Percentiles rank a stretch among this genome's conserved stretches.
These are phyloP conservation scores for Scrobipalpa costella DNA, from an alignment of 2,888 invertebrate genomes.

Conservation along the genomic window DNA sequence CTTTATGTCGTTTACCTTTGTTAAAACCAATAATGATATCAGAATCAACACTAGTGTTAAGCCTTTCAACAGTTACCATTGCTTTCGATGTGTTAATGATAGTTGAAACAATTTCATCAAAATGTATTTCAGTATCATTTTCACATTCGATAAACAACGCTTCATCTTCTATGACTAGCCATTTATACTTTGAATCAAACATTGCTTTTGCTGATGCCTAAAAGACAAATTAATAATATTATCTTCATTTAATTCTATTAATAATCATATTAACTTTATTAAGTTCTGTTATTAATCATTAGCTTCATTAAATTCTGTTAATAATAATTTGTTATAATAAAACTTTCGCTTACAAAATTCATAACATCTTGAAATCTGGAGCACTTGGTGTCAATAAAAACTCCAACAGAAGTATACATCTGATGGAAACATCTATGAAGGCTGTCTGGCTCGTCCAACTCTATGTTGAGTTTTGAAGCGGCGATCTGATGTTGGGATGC, in stretches of 20 bases:
- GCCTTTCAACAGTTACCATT: conserved; percentile 33
- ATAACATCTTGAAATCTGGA: conserved; percentile 38
- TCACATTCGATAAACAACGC: conserved; percentile 25
- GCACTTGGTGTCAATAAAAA: conserved; percentile 43
- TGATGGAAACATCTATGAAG: conserved; percentile 37
- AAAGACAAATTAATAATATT: conserved; percentile 32
- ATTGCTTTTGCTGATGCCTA: conserved; percentile 56
- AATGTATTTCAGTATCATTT: neutral
- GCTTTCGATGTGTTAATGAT: neutral
- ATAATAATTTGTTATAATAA: neutral
- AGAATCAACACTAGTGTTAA: conserved; percentile 49
- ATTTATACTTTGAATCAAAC: conserved; percentile 49
- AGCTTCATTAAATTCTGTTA: too few species aligned
- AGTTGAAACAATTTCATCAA: neutral
- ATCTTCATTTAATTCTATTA: too few species aligned
- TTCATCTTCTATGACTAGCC: conserved; percentile 49
- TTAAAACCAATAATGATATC: neutral
- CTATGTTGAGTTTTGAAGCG: conserved; percentile 35
- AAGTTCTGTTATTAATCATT: too few species aligned
- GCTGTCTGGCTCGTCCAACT: conserved; percentile 7
- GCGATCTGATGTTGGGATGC: conserved; percentile 34
- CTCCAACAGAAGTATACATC: conserved; percentile 35
- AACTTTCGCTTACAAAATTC: conserved; percentile 48
- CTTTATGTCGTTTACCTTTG: neutral
- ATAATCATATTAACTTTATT: neutral